Evolutionary conservation across 92 coral and sea anemone species (phyloP), one percentile per base, ranked within the genome.

Genomic region (Palythoa grandis): DNA sequence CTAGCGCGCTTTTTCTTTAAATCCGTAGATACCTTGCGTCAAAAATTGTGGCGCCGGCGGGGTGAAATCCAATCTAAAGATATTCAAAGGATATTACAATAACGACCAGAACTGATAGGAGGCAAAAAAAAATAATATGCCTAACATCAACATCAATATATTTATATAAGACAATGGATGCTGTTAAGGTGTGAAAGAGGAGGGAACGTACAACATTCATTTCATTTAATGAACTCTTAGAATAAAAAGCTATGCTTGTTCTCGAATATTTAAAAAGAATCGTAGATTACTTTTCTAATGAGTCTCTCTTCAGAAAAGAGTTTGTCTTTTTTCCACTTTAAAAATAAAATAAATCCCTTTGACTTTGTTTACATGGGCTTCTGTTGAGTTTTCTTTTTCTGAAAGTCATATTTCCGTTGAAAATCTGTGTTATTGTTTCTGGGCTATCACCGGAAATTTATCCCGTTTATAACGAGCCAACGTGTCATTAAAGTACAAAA

Each of bases 361-460:
- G 71, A 78, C 39, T 61, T 37, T 22, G 66, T 61, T 78, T 61
- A 61, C 25, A 63, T 20, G 39, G 58, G 48, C 58, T 35, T 60
- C 73, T 77, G 67, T 50, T 19, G 66, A 61, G 53, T 61, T 79
- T 37, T 16, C 57, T 79, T 72, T 38, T 58, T 38, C 14, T 43
- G 15, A 40, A 38, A 29, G 6, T 68, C 54, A 38, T 25, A 43
- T 79, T 79, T 60, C 72, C 72, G 22, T n/a, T 79, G 39, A 61
- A 63, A 79, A 39, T n/a, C 60, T 48, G 37, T 61, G 38, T 69
- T 15, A 22, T 79, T 79, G 73, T 61, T 79, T 38, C 40, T 2
- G 73, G 61, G 39, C 61, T 79, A 65, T 65, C 57, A 61, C 84
- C 67, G 84, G 84, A 79, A 79, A 79, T 65, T 63, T 79, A 63